These are phyloP conservation scores for Tricholaema leucomelas DNA, from an alignment of 2,113 vertebrate species.

Conservation along the genomic window DNA sequence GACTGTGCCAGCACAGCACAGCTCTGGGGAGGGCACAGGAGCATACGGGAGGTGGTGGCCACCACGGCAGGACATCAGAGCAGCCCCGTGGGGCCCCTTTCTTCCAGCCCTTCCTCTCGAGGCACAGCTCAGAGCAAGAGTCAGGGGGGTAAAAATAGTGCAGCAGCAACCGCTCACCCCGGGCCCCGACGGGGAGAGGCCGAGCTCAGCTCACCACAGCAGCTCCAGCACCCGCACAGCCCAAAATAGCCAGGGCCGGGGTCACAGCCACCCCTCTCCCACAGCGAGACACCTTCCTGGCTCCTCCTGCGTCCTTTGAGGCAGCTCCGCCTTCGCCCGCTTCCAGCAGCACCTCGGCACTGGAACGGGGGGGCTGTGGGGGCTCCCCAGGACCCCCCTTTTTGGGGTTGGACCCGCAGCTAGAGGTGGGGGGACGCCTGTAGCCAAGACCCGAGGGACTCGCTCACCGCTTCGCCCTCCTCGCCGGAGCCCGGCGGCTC, in stretches of 20 bases:
- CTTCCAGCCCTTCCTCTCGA: background rate
- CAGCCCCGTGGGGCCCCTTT: background rate
- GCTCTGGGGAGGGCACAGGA: background rate
- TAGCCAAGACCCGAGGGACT: background rate
- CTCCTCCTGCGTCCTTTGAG: background rate
- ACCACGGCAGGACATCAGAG: accelerated
- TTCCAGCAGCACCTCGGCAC: background rate
- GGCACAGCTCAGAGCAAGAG: background rate
- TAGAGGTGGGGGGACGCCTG: background rate
- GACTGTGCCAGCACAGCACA: background rate
- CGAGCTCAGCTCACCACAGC: background rate
- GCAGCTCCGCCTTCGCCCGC: background rate
- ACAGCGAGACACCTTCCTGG: accelerated
- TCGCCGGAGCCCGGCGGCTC: background rate
- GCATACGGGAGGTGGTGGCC: accelerated
- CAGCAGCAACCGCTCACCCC: background rate
- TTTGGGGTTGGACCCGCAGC: background rate
- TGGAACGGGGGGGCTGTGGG: accelerated
- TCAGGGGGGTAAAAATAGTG: background rate
- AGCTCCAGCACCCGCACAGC: accelerated
- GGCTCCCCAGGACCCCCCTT: background rate
- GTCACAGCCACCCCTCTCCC: background rate
- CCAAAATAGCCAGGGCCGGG: background rate
- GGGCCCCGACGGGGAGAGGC: background rate
- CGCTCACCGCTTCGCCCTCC: background rate